Evolutionary conservation across 2,797 vertebrate species (phyloP).

Genomic region (Manis crassicaudata): DNA sequence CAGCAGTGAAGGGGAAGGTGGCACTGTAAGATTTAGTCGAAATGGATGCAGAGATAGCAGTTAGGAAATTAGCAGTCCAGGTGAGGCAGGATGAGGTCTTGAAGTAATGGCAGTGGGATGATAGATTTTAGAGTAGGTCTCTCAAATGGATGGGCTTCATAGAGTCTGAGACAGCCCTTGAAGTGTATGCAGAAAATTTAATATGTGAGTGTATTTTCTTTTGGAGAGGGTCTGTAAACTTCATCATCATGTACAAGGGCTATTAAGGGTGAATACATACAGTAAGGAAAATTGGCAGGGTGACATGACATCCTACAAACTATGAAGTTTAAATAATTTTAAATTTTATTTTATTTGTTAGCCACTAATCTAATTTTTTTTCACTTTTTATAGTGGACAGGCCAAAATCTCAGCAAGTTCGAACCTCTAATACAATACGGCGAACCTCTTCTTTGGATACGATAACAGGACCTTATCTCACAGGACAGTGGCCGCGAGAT

Average conservation of each 20-base stretch:
- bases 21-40: neutral
- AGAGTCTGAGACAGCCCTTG: neutral
- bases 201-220: conserved; percentile 10
- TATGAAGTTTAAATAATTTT: conserved; percentile 33
- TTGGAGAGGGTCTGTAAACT: neutral
- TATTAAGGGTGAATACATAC: neutral
- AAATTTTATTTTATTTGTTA: neutral
- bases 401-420: conserved; percentile 92
- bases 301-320: neutral
- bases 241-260: neutral
- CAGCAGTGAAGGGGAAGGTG: neutral
- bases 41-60: neutral
- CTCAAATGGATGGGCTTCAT: conserved; percentile 13
- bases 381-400: conserved; percentile 90
- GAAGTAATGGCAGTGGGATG: neutral
- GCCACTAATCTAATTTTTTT: conserved; percentile 70
- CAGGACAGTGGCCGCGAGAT: conserved; percentile 98
- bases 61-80: conserved; percentile 1
- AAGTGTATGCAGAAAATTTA: neutral
- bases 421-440: conserved; percentile 92
- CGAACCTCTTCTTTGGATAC: conserved; percentile 95
- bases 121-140: neutral
- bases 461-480: conserved; percentile 97
- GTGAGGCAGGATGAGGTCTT: neutral
- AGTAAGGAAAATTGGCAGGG: neutral